Evolutionary conservation across 2,113 vertebrate genomes (phyloP).

Genomic region (Phyllopteryx taeniolatus): DNA sequence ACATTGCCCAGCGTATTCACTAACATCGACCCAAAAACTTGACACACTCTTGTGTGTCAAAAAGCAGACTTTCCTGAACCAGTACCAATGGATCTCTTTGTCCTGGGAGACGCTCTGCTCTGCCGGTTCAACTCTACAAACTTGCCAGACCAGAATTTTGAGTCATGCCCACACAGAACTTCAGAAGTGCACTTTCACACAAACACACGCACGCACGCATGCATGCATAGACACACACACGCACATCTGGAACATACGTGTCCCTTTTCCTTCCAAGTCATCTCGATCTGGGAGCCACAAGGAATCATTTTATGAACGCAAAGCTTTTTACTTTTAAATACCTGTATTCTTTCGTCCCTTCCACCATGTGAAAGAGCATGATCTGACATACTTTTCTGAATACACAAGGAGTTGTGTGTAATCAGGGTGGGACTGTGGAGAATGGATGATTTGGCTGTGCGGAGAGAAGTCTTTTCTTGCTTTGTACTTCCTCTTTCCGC

Average conservation of each 20-base stretch:
- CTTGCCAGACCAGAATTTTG: constrained; percentile 54
- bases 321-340: constrained; percentile 11
- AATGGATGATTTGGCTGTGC: constrained; percentile 42
- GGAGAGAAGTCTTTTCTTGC: constrained; percentile 20
- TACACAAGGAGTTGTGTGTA: constrained; percentile 1
- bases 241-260: constrained; percentile 7
- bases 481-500: constrained; percentile 20
- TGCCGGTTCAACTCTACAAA: constrained; percentile 51
- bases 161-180: constrained; percentile 27
- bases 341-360: constrained; percentile 15
- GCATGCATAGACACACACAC: constrained; percentile 18
- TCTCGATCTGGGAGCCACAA: constrained; percentile 22
- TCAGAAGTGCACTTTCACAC: constrained; percentile 31
- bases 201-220: neutral
- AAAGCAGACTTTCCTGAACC: neutral
- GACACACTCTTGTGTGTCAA: neutral
- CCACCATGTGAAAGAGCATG: neutral
- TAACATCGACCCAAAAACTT: constrained; percentile 1
- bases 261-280: constrained; percentile 18
- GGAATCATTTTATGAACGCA: neutral
- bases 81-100: constrained; percentile 38
- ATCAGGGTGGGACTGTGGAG: constrained; percentile 49
- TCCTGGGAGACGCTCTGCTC: constrained; percentile 33
- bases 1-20: neutral
- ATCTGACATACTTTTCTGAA: constrained; percentile 7